Conservation (phyloP, 2,888 invertebrate genomes). For the Teleiodes luculella region DNA sequence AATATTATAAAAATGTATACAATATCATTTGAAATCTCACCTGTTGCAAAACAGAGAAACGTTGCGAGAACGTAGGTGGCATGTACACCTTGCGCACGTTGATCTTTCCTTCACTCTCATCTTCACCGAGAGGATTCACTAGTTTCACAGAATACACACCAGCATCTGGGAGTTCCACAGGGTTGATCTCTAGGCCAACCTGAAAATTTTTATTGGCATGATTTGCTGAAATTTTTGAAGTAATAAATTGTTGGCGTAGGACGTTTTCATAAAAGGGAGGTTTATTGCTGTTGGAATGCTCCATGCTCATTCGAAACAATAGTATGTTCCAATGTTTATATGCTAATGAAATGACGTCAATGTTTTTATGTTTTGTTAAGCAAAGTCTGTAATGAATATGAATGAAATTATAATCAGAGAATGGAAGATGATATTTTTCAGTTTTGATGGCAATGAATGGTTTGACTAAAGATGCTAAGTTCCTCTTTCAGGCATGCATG, state of each 20-base stretch:
- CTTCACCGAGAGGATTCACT: slow-evolving; percentile 87
- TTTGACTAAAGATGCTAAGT: not conserved
- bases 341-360: no score
- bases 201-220: no score
- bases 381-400: no score
- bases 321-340: no score
- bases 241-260: no score
- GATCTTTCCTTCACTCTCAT: slow-evolving; percentile 82
- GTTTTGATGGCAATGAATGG: not conserved
- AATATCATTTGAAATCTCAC: slow-evolving; percentile 29
- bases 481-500: not conserved
- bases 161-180: slow-evolving; percentile 84
- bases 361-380: no score
- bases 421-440: not conserved
- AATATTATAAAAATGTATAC: no score
- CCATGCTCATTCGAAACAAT: no score
- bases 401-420: no score
- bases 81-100: slow-evolving; percentile 89
- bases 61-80: slow-evolving; percentile 88
- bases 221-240: no score
- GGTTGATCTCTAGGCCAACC: slow-evolving; percentile 86
- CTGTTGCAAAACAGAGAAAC: slow-evolving; percentile 73
- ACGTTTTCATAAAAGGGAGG: no score
- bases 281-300: no score
- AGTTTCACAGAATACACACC: slow-evolving; percentile 88